Evolutionary conservation across 2,888 invertebrate genomes (phyloP).

Genomic region (Netelia fuscicornis): DNA sequence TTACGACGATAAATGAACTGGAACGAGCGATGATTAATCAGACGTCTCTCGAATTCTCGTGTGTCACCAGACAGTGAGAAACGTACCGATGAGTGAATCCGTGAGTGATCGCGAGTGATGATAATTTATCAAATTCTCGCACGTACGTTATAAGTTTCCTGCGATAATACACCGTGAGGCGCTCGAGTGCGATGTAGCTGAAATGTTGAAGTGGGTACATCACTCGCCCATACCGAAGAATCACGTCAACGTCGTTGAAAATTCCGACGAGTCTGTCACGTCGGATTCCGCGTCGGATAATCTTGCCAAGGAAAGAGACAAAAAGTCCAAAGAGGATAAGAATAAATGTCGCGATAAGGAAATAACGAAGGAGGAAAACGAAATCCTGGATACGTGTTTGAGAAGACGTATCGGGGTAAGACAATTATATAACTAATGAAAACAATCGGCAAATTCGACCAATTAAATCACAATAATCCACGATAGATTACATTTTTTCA

Average conservation of each 20-base stretch:
- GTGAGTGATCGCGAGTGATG: slow-evolving; percentile 21
- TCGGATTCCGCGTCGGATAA: slow-evolving; percentile 47
- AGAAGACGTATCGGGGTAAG: slow-evolving; percentile 78
- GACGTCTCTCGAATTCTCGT: not conserved
- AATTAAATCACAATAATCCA: slow-evolving; percentile 12
- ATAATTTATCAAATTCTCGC: not conserved
- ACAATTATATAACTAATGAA: not conserved
- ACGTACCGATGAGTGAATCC: not conserved
- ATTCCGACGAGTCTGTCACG: slow-evolving; percentile 43
- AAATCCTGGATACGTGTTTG: slow-evolving; percentile 72
- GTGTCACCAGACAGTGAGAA: not conserved
- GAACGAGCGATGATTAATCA: slow-evolving; percentile 25
- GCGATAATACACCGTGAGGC: slow-evolving; percentile 17
- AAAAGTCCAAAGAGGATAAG: slow-evolving; percentile 36
- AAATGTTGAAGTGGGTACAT: slow-evolving; percentile 83
- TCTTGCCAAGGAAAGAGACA: slow-evolving; percentile 30
- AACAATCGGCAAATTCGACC: not conserved
- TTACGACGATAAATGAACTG: slow-evolving; percentile 44
- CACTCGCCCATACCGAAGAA: slow-evolving; percentile 79
- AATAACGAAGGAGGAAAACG: slow-evolving; percentile 66
- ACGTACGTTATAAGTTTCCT: not conserved
- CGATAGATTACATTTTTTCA: no score
- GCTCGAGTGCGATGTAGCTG: slow-evolving; percentile 71
- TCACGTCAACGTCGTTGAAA: slow-evolving; percentile 71
- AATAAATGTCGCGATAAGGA: slow-evolving; percentile 26